phyloP scores from a whole-genome alignment of 2,113 vertebrate species.

The Pachycephala philippinensis region DNA sequence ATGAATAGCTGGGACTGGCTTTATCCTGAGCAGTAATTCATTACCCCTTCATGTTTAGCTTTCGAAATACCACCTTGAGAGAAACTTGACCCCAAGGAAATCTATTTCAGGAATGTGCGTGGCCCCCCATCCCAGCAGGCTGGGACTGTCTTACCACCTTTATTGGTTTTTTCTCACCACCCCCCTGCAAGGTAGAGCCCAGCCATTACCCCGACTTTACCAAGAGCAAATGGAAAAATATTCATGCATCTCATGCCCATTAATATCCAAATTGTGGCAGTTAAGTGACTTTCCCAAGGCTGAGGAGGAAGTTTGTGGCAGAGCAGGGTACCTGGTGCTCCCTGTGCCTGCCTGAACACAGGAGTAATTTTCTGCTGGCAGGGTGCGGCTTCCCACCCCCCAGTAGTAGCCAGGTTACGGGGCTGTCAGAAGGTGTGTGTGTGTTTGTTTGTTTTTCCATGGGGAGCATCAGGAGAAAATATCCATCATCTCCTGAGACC shows the following conservation, averaged over 20 bases:
- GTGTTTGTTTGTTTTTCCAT: constrained; percentile 38
- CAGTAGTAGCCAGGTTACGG: not conserved
- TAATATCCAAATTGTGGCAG: not conserved
- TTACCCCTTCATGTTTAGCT: constrained; percentile 32
- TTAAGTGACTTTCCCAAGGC: not conserved
- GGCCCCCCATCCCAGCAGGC: not conserved
- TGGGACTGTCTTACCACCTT: constrained; percentile 5
- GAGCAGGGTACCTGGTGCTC: not conserved
- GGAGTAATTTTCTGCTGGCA: not conserved
- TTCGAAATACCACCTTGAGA: constrained; percentile 1
- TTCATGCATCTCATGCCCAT: not conserved
- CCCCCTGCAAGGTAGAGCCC: not conserved
- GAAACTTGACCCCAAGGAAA: constrained; percentile 57
- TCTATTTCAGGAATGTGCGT: constrained; percentile 36
- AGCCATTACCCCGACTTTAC: not conserved
- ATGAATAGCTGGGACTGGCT: not conserved
- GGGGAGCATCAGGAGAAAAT: constrained; percentile 38
- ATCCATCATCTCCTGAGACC: constrained; percentile 11
- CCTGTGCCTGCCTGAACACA: not conserved
- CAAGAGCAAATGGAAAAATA: not conserved
- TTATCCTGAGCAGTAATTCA: constrained; percentile 31
- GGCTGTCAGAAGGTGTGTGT: not conserved
- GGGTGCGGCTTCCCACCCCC: not conserved
- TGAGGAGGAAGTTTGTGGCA: not conserved
- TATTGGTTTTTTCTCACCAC: not conserved